Conservation (phyloP, 2,888 invertebrate genomes). For the Megaustenia siamemsis region DNA sequence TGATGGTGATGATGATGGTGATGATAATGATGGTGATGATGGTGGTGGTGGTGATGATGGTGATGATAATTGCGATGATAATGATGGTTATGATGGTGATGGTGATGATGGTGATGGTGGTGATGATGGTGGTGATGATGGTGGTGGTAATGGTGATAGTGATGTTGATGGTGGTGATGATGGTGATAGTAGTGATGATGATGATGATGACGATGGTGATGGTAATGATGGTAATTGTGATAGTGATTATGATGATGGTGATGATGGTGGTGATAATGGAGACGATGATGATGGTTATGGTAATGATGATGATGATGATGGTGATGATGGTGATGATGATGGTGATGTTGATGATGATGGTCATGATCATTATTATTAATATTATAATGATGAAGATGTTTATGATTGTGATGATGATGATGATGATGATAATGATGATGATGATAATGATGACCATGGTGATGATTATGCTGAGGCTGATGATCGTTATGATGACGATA, state of each 20-base stretch:
- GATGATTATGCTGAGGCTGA: no score
- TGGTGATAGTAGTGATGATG: constrained; percentile 1
- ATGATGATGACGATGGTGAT: constrained; percentile 6
- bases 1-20: background rate
- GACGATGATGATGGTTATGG: no score
- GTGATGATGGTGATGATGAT: background rate
- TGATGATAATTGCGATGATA: no score
- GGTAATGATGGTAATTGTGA: background rate
- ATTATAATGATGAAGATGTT: no score
- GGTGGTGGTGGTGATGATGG: constrained; percentile 9
- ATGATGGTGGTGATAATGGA: no score
- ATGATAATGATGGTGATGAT: constrained; percentile 12
- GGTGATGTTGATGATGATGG: no score
- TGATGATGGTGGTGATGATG: background rate
- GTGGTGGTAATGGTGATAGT: background rate
- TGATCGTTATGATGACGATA: background rate
- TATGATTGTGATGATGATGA: no score
- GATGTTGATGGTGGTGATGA: background rate
- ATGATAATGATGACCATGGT: no score
- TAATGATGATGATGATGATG: background rate
- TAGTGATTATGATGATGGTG: no score
- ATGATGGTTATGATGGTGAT: no score
- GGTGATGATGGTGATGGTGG: background rate
- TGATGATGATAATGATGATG: no score
- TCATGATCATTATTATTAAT: no score